Evolutionary conservation across 2,797 vertebrate species (phyloP), one percentile per base, ranked within the genome.

Genomic region (Acrossocheilus fasciatus): DNA sequence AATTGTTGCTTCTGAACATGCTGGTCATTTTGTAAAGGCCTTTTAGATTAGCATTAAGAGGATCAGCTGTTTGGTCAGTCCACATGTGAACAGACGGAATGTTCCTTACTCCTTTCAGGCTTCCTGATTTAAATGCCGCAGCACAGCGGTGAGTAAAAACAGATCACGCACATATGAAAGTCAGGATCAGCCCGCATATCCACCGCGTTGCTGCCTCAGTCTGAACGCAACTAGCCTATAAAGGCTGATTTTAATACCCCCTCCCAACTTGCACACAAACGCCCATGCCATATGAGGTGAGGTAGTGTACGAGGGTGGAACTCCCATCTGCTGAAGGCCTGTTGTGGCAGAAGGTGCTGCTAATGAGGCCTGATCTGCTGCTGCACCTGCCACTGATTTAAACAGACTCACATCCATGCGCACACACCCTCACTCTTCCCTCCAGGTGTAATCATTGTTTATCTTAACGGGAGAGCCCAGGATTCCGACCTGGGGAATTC

Each of bases 321-420:
- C 93, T 97, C 85, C 98, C 97, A 98, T 99, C 97, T 99, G 98
- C 96, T 96, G 94, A 92, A 93, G 95, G 95, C 96, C 94, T 96
- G 96, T 95, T 93, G 96, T 95, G 96, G 97, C 97, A 98, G 98
- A 97, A 98, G 98, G 97, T 96, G 96, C 96, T 96, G 97, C 97
- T 99, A 98, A 99, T 98, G 97, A 98, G 96, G 94, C 96, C 97
- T 98, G 97, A 97, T 96, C 97, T 96, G 95, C 95, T 94, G 93
- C 94, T 93, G 97, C 97, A 98, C 97, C 98, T 99, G 97, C 96
- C 95, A 96, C 97, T 96, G 97, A 97, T 97, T 96, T 96, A 95
- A 93, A 93, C 88, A 89, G 75, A 89, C 90, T 90, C 90, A 89
- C 92, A 87, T 86, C 85, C 91, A 84, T 80, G 88, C 88, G 84